Conservation (phyloP, 2,888 invertebrate genomes). For the Phasia obesa region DNA sequence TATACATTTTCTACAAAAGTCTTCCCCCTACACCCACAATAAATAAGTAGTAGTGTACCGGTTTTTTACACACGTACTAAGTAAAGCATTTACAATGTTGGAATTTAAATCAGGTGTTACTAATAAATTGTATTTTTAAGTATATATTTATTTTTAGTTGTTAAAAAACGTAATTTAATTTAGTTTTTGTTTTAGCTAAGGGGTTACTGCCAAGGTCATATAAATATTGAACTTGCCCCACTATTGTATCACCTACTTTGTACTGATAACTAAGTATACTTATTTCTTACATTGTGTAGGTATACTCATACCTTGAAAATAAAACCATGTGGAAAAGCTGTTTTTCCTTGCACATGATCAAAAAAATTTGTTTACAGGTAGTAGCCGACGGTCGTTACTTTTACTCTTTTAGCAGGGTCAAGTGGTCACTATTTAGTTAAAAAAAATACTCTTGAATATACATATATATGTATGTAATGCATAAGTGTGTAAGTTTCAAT, state of each 20-base stretch:
- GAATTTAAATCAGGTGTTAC: conserved; percentile 6
- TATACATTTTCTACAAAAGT: not conserved
- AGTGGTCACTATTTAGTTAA: too few species aligned
- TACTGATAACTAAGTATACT: not conserved
- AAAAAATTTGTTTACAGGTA: conserved; percentile 11
- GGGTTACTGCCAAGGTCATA: conserved; percentile 68
- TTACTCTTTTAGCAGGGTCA: too few species aligned
- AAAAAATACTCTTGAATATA: too few species aligned
- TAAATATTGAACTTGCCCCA: conserved; percentile 47
- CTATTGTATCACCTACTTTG: conserved; percentile 14
- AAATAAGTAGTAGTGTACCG: conserved; percentile 24
- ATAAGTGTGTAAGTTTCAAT: too few species aligned
- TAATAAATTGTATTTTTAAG: conserved; percentile 10
- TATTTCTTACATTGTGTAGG: conserved; percentile 4
- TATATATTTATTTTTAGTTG: conserved; percentile 19
- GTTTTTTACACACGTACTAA: conserved; percentile 23
- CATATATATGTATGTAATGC: too few species aligned
- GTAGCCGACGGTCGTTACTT: not conserved
- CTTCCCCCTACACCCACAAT: not conserved
- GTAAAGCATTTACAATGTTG: not conserved
- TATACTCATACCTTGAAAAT: conserved; percentile 36
- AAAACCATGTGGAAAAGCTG: conserved; percentile 3
- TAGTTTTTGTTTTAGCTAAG: conserved; percentile 27
- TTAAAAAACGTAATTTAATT: conserved; percentile 16
- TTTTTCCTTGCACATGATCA: conserved; percentile 50